Base-by-base conservation (phyloP, 2,797 vertebrate genomes). In the Coracias cyanogaster region DNA sequence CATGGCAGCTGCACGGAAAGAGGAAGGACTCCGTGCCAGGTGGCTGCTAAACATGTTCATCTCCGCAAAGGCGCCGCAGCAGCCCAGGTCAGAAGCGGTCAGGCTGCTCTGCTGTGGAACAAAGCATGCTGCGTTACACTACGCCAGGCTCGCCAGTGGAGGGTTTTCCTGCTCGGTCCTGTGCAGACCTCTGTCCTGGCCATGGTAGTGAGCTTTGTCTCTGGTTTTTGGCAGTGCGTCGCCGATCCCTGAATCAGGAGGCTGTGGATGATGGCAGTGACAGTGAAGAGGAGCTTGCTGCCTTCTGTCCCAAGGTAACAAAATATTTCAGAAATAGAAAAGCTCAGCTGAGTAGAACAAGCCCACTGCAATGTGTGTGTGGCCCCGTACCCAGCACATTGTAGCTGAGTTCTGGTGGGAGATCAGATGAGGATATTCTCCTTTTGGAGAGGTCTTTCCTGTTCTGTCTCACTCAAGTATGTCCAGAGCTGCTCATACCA, bases 231-330 rank as follows among this genome's bases (percentile, higher is more conserved):
- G 78, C 95, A 99, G 99, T 99, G 96, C 98, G 90, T 45, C 97
- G 96, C 35, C 97, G 96, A 94, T 97, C 98, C 46, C 96, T 99
- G 3, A 97, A 85, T 18, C 98, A 97, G 29, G 98, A 98, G 39
- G 91, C 89, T 48, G 93, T 93, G 1, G 98, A 97, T 6, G 98
- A 98, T 28, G 98, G 91, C 85, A 99, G 99, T 51, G 99, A 99
- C 97, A 99, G 99, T 0, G 99, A 99, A 94, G 99, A 99, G 96
- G 99, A 99, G 95, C 98, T 99, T 49, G 99, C 99, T 37, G 99
- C 99, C 0, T 99, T 99, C 98, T 99, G 99, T 88, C 99, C 99
- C 82, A 98, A 98, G 94, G 99, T 99, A 98, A 98, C 0, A 0
- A 45, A 55, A 19, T 0, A 0, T 29, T 19, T 61, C 15, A 10